phyloP scores from a whole-genome alignment of 2,797 vertebrate genomes.

The Gorsachius magnificus region DNA sequence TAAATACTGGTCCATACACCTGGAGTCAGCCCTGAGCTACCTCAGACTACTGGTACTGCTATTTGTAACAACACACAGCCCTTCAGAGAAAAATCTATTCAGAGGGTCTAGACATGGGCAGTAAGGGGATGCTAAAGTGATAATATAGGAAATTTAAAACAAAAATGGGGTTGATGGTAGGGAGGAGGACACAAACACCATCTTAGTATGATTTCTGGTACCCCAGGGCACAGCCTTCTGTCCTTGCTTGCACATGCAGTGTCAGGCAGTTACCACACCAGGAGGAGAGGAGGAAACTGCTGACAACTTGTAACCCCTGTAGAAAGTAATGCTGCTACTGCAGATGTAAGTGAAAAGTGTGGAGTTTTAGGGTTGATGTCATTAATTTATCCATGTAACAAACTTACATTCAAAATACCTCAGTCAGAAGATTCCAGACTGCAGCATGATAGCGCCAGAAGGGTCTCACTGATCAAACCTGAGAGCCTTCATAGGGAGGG shows the following conservation, averaged over 20 bases:
- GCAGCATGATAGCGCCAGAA: neutral
- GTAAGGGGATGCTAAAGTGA: neutral
- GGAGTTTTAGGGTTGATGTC: neutral
- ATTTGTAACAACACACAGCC: neutral
- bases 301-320: neutral
- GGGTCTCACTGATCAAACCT: neutral
- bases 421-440: neutral
- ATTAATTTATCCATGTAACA: neutral
- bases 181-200: neutral
- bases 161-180: neutral
- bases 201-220: neutral
- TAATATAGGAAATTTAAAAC: neutral
- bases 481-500: neutral
- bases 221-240: neutral
- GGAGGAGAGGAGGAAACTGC: neutral
- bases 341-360: neutral
- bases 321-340: neutral
- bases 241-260: neutral
- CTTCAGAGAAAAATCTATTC: neutral
- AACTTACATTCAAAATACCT: neutral
- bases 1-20: neutral
- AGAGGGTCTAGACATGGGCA: neutral
- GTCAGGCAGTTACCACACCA: neutral
- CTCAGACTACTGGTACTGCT: neutral
- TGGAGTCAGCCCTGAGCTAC: neutral